Evolutionary conservation across 2,797 vertebrate genomes (phyloP).

Genomic region (Karalla daura): DNA sequence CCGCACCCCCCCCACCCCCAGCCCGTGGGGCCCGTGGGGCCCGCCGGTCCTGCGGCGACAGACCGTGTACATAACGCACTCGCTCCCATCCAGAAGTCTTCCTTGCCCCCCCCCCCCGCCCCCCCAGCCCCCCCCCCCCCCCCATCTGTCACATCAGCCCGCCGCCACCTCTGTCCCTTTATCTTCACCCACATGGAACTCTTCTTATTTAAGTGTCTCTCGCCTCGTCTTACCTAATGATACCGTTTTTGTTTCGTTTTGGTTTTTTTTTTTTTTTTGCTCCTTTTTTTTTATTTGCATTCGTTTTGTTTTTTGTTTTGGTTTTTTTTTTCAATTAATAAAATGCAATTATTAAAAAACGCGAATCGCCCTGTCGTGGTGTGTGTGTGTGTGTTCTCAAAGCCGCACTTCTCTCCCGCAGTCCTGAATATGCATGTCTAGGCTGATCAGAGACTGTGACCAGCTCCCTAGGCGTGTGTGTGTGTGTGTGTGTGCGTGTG

Average conservation of each 20-base stretch:
- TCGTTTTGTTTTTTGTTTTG: conserved; percentile 66
- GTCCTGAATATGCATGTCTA: too few relatives aligned
- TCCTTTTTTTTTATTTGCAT: not conserved
- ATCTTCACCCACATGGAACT: conserved; percentile 77
- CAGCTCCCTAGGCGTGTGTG: too few relatives aligned
- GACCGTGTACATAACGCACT: conserved; percentile 75
- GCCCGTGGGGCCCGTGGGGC: too few relatives aligned
- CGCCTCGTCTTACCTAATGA: conserved; percentile 80
- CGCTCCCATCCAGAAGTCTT: conserved; percentile 40
- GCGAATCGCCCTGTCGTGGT: conserved; percentile 11
- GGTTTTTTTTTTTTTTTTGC: conserved; percentile 58
- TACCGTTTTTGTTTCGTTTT: conserved; percentile 75
- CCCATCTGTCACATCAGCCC: conserved; percentile 44
- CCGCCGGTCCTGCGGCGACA: conserved; percentile 74
- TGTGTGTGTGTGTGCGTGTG: too few relatives aligned
- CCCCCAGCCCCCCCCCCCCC: too few relatives aligned
- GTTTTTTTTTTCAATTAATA: conserved; percentile 83
- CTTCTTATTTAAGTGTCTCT: conserved; percentile 86
- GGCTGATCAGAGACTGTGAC: too few relatives aligned
- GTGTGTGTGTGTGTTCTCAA: too few relatives aligned
- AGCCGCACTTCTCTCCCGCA: too few relatives aligned
- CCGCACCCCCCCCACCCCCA: too few relatives aligned
- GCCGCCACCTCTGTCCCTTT: conserved; percentile 53
- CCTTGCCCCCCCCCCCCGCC: not conserved
- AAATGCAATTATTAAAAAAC: conserved; percentile 85